Percentiles rank a stretch among this genome's conserved stretches.
Conservation (phyloP, 2,797 vertebrate species). For the Spea hammondii region DNA sequence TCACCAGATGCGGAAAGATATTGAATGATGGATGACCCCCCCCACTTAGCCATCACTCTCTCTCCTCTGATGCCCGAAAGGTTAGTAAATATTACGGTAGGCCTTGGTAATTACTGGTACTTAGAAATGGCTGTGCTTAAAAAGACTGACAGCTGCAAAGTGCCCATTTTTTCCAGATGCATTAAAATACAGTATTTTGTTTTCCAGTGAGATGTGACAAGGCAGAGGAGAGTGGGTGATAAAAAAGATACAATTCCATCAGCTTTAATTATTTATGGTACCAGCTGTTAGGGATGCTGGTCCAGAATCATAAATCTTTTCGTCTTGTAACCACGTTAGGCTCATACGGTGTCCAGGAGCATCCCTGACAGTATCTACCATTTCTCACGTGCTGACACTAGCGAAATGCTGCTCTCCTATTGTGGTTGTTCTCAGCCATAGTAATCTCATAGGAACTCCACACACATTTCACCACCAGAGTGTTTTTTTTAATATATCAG, state of each 20-base stretch:
- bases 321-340: conserved; percentile 32
- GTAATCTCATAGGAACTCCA: conserved; percentile 6
- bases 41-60: conserved; percentile 24
- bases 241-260: conserved; percentile 46
- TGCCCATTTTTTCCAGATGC: conserved; percentile 21
- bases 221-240: conserved; percentile 25
- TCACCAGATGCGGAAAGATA: neutral
- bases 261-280: conserved; percentile 47
- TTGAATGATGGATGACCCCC: conserved; percentile 33
- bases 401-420: neutral
- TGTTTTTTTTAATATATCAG: too few species aligned
- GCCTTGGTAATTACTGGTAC: conserved; percentile 39
- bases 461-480: neutral
- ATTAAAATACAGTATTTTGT: conserved; percentile 39
- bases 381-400: conserved; percentile 39
- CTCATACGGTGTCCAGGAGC: conserved; percentile 36
- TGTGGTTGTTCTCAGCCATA: conserved; percentile 14
- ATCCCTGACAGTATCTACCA: conserved; percentile 30
- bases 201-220: conserved; percentile 12
- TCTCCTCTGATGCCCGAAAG: conserved; percentile 16
- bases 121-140: conserved; percentile 28
- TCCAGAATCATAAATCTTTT: conserved; percentile 41
- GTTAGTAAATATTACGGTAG: conserved; percentile 48
- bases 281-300: conserved; percentile 45
- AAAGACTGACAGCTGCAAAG: conserved; percentile 33